Percentiles rank a stretch among this genome's conserved stretches.
These are phyloP conservation scores for Brachypodius melanocephalos DNA, from an alignment of 2,113 vertebrate genomes.

Conservation along the genomic window DNA sequence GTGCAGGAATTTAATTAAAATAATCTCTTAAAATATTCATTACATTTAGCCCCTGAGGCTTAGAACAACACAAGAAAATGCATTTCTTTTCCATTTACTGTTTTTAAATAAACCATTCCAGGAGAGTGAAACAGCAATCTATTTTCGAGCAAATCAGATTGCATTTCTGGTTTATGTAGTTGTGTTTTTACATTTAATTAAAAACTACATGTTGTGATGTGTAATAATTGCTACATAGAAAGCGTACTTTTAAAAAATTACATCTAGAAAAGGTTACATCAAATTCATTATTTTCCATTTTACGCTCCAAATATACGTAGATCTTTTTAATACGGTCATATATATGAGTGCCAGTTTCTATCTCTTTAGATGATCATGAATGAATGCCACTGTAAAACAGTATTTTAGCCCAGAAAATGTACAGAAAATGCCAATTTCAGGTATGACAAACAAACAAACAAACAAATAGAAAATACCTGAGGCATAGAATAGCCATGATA, in stretches of 20 bases:
- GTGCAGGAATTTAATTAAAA: conserved; percentile 90
- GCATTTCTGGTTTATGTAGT: conserved; percentile 78
- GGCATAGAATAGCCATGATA: background rate
- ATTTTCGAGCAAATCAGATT: conserved; percentile 82
- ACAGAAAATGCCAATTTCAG: background rate
- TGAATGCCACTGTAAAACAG: conserved; percentile 38
- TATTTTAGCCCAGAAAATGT: conserved; percentile 4
- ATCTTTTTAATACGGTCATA: conserved; percentile 68
- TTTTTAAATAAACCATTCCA: conserved; percentile 83
- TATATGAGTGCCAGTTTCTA: conserved; percentile 60
- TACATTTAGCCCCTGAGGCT: conserved; percentile 81
- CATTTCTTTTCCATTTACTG: conserved; percentile 81
- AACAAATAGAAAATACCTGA: background rate
- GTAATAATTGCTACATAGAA: conserved; percentile 70
- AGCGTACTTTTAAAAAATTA: conserved; percentile 65
- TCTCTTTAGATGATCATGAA: conserved; percentile 60
- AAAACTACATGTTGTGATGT: conserved; percentile 76
- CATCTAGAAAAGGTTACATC: conserved; percentile 39
- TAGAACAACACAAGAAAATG: conserved; percentile 79
- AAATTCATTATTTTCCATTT: conserved; percentile 61
- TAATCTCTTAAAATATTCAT: conserved; percentile 92
- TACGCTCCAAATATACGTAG: conserved; percentile 46
- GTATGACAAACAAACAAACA: background rate
- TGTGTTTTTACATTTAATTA: conserved; percentile 80
- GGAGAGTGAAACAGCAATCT: conserved; percentile 76